phyloP scores from a whole-genome alignment of 2,113 vertebrate genomes.

The Lanius collurio region DNA sequence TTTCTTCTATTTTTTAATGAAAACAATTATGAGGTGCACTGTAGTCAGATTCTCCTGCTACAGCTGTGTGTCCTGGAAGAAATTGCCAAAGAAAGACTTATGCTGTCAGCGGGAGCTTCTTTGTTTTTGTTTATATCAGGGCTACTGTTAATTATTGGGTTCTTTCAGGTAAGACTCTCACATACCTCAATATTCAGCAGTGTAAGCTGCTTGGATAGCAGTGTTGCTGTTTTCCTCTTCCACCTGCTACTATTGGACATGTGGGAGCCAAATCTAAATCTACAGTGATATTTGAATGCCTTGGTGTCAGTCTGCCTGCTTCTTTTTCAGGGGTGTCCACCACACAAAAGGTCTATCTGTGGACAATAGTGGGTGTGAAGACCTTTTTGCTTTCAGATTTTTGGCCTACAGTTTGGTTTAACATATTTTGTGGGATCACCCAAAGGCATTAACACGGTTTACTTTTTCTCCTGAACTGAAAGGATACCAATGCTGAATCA shows the following conservation, averaged over 20 bases:
- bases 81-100: background rate
- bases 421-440: background rate
- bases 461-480: background rate
- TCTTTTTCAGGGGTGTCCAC: background rate
- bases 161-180: background rate
- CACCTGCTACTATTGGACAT: background rate
- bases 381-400: background rate
- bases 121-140: background rate
- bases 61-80: background rate
- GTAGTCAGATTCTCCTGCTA: background rate
- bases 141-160: background rate
- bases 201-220: background rate
- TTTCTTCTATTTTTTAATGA: background rate
- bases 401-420: background rate
- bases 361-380: background rate
- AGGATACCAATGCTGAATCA: background rate
- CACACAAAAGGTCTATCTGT: accelerated
- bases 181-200: background rate
- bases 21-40: accelerated
- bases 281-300: background rate
- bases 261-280: background rate
- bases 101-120: background rate
- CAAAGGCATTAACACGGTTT: background rate
- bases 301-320: background rate
- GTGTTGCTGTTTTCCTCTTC: background rate